Evolutionary conservation across 1,140 invertebrate species (phyloP).

Genomic region (Theocolax elegans): DNA sequence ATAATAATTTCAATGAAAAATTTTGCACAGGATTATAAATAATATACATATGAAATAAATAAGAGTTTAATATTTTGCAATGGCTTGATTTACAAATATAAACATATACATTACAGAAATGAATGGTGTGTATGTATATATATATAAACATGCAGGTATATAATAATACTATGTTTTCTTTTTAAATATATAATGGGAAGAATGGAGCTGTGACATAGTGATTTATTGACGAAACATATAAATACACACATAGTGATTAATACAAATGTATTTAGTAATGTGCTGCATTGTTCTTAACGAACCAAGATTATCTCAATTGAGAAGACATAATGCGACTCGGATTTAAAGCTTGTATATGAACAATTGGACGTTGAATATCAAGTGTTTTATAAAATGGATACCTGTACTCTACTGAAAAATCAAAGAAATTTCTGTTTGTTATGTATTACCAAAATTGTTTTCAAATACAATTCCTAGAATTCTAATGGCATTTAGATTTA

Average conservation of each 20-base stretch:
- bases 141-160: slow-evolving; percentile 35
- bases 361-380: not conserved
- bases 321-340: not conserved
- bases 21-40: slow-evolving; percentile 35
- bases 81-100: slow-evolving; percentile 49
- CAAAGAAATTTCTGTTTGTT: slow-evolving; percentile 24
- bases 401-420: slow-evolving; percentile 19
- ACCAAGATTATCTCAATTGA: not conserved
- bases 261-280: slow-evolving; percentile 63
- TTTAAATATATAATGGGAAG: slow-evolving; percentile 56
- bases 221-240: slow-evolving; percentile 62
- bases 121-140: slow-evolving; percentile 29
- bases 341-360: slow-evolving; percentile 5
- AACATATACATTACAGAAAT: slow-evolving; percentile 38
- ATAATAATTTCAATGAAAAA: slow-evolving; percentile 27
- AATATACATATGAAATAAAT: slow-evolving; percentile 37
- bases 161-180: slow-evolving; percentile 52
- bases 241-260: slow-evolving; percentile 61
- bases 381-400: slow-evolving; percentile 23
- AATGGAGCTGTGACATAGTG: slow-evolving; percentile 65
- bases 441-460: slow-evolving; percentile 29
- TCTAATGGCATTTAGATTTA: slow-evolving; percentile 8
- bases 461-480: slow-evolving; percentile 26
- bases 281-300: not conserved
- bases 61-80: slow-evolving; percentile 45